Evolutionary conservation across 1,140 invertebrate genomes (phyloP).

Genomic region (Drosophila sucinea): DNA sequence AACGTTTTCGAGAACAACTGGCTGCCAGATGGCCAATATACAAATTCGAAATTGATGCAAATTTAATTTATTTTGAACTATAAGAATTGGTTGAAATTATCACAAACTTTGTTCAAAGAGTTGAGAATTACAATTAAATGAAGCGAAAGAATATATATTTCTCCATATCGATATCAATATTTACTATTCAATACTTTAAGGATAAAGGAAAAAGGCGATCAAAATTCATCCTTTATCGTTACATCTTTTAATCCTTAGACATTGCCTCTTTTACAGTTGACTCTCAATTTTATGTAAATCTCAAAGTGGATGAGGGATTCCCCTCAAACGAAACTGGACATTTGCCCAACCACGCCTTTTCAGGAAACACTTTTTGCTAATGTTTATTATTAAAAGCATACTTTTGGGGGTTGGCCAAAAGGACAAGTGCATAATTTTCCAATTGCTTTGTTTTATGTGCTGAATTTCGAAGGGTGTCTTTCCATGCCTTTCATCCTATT

Average conservation of each 20-base stretch:
- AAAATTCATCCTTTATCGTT: too few species aligned
- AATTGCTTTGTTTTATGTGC: constrained; percentile 79
- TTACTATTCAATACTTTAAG: too few species aligned
- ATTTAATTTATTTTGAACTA: background rate
- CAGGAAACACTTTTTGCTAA: constrained; percentile 54
- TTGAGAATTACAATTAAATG: too few species aligned
- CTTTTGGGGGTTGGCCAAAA: constrained; percentile 46
- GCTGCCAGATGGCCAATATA: constrained; percentile 19
- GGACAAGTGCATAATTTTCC: constrained; percentile 82
- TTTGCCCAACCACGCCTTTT: constrained; percentile 30
- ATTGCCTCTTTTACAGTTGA: too few species aligned
- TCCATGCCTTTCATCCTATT: constrained; percentile 2
- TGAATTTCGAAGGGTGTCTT: constrained; percentile 42
- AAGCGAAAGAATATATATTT: too few species aligned
- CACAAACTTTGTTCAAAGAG: background rate
- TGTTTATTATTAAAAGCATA: constrained; percentile 75
- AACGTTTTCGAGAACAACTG: constrained; percentile 11
- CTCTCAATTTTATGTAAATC: too few species aligned
- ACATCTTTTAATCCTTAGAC: too few species aligned
- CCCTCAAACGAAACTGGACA: constrained; percentile 14
- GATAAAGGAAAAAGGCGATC: too few species aligned
- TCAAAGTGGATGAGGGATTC: constrained; percentile 5
- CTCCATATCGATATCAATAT: too few species aligned
- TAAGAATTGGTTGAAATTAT: background rate
- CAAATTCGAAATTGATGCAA: constrained; percentile 2